A percentile compares a stretch with the other conserved stretches of the same genome.
These are phyloP conservation scores for Pterobdella sp. DNA, from an alignment of 2,888 invertebrate genomes.

Conservation along the genomic window DNA sequence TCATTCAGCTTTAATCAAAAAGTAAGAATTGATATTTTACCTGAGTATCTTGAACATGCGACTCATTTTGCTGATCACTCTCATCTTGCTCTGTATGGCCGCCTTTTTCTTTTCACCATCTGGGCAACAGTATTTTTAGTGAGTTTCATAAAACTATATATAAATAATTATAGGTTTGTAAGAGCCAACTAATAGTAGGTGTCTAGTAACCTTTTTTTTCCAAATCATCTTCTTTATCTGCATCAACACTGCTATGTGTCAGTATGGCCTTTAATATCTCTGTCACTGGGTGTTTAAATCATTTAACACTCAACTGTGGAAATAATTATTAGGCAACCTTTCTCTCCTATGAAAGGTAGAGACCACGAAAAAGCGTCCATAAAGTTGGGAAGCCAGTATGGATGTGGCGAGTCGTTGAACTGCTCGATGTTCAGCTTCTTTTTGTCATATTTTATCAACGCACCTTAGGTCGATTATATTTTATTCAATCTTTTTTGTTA, in stretches of 20 bases:
- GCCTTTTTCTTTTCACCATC: slow-evolving; percentile 26
- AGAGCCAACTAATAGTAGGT: not conserved
- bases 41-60: slow-evolving; percentile 31
- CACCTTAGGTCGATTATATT: slow-evolving; percentile 60
- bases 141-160: not conserved
- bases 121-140: not conserved
- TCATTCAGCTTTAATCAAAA: too few species aligned
- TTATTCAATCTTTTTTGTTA: not conserved
- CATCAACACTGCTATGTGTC: slow-evolving; percentile 22
- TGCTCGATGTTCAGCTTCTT: slow-evolving; percentile 99
- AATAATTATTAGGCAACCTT: slow-evolving; percentile 57
- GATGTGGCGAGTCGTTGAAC: slow-evolving; percentile 99
- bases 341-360: slow-evolving; percentile 97
- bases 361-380: slow-evolving; percentile 99
- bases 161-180: not conserved
- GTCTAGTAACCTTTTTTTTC: slow-evolving; percentile 27
- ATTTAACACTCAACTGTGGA: not conserved
- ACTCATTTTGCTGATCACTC: slow-evolving; percentile 30
- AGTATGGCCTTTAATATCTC: slow-evolving; percentile 22
- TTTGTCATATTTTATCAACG: slow-evolving; percentile 99
- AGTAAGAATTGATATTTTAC: not conserved
- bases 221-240: not conserved
- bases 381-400: slow-evolving; percentile 99
- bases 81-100: slow-evolving; percentile 29
- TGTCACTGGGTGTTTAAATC: slow-evolving; percentile 5